A percentile compares a stretch with the other conserved stretches of the same genome.
These are phyloP conservation scores for Drosophila bocqueti DNA, from an alignment of 1,140 invertebrate species.

Conservation along the genomic window DNA sequence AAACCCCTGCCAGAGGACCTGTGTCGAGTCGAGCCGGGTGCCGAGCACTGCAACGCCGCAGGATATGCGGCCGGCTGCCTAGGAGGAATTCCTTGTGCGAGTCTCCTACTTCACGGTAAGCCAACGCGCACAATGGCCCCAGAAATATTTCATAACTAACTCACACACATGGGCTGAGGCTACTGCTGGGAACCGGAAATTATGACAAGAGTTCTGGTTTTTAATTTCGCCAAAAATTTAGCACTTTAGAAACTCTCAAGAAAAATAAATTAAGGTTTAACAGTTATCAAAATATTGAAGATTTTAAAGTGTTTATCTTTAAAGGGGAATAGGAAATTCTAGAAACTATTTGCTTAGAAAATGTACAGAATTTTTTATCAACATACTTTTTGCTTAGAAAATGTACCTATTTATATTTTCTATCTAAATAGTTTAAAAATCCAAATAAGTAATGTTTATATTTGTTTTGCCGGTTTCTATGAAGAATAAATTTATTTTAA, in stretches of 20 bases:
- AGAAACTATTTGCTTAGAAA: background rate
- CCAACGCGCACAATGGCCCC: conserved; percentile 34
- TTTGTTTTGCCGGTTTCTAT: no score
- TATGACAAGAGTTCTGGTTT: conserved; percentile 21
- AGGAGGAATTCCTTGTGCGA: conserved; percentile 42
- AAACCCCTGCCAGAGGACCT: conserved; percentile 2
- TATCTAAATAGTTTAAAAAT: background rate
- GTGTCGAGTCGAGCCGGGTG: background rate
- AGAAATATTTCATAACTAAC: conserved; percentile 36
- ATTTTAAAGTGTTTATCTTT: no score
- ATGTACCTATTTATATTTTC: background rate
- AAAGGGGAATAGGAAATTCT: no score
- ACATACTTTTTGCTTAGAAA: background rate
- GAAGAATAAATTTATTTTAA: background rate
- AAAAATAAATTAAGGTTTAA: no score
- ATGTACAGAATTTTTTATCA: background rate
- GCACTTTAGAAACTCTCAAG: no score
- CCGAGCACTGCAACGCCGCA: conserved; percentile 53
- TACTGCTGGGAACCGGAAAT: conserved; percentile 23
- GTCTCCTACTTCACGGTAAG: conserved; percentile 39
- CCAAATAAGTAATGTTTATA: no score
- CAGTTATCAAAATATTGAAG: no score
- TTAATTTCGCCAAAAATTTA: background rate
- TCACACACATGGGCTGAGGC: conserved; percentile 8
- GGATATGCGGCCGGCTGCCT: conserved; percentile 60